Evolutionary conservation across 2,888 invertebrate species (phyloP).

Genomic region (Danaus chrysippus): DNA sequence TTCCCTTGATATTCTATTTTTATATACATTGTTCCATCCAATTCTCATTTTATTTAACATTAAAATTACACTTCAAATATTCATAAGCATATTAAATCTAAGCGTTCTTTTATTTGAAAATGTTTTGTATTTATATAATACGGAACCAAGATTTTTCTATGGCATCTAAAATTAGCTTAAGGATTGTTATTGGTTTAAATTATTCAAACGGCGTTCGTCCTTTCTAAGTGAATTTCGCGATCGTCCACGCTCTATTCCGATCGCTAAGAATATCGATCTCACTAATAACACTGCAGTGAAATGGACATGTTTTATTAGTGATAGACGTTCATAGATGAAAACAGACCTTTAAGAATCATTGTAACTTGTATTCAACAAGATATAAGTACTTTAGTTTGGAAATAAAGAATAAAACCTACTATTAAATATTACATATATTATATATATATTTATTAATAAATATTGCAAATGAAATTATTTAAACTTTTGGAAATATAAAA

Average conservation of each 20-base stretch:
- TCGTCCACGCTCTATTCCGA: conserved; percentile 53
- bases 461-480: too few relatives aligned
- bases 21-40: neutral
- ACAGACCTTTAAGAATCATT: neutral
- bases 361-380: too few relatives aligned
- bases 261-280: conserved; percentile 34
- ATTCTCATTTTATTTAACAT: neutral
- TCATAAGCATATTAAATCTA: neutral
- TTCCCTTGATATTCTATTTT: conserved; percentile 29
- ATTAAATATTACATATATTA: neutral
- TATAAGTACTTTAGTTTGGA: neutral
- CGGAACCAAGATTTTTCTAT: conserved; percentile 45
- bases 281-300: conserved; percentile 14
- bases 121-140: conserved; percentile 11
- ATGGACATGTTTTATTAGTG: neutral
- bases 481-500: too few relatives aligned
- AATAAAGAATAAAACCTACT: neutral
- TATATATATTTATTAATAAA: too few relatives aligned
- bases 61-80: neutral
- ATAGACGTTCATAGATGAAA: neutral
- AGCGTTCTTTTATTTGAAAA: neutral
- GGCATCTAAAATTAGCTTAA: conserved; percentile 68
- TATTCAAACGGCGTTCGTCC: conserved; percentile 70
- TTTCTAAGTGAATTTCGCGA: conserved; percentile 75
- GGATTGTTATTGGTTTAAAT: conserved; percentile 76